phyloP scores from a whole-genome alignment of 2,113 vertebrate species.

The Lamprologus ornatipinnis region DNA sequence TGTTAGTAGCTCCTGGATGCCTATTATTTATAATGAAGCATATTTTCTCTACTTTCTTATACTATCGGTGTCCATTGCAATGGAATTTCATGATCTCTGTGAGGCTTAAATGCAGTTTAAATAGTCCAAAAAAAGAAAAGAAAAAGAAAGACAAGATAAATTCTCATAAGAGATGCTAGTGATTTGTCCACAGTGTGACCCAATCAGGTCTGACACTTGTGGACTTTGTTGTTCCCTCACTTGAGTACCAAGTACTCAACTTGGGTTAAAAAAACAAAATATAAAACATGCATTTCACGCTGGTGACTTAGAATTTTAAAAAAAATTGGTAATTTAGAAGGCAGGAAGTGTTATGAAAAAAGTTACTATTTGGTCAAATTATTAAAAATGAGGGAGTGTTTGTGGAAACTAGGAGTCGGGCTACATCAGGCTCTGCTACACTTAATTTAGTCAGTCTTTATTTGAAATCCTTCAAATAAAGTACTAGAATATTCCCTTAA shows the following conservation, averaged over 20 bases:
- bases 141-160: neutral
- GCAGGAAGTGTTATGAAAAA: neutral
- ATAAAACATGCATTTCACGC: neutral
- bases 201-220: neutral
- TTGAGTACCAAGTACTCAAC: neutral
- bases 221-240: neutral
- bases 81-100: neutral
- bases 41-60: neutral
- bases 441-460: neutral
- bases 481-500: neutral
- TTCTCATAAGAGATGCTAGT: neutral
- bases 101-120: neutral
- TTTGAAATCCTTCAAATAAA: neutral
- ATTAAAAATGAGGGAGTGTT: neutral
- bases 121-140: neutral
- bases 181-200: neutral
- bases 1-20: neutral
- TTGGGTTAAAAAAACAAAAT: neutral
- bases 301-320: neutral
- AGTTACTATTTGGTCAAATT: neutral
- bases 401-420: neutral
- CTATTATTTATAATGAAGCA: conserved; percentile 18
- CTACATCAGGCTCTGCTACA: neutral
- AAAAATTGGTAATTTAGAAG: neutral
- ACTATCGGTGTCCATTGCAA: neutral